A percentile compares a stretch with the other conserved stretches of the same genome.
phyloP scores from a whole-genome alignment of 2,888 invertebrate species.

The Lepidochitona cinerea region DNA sequence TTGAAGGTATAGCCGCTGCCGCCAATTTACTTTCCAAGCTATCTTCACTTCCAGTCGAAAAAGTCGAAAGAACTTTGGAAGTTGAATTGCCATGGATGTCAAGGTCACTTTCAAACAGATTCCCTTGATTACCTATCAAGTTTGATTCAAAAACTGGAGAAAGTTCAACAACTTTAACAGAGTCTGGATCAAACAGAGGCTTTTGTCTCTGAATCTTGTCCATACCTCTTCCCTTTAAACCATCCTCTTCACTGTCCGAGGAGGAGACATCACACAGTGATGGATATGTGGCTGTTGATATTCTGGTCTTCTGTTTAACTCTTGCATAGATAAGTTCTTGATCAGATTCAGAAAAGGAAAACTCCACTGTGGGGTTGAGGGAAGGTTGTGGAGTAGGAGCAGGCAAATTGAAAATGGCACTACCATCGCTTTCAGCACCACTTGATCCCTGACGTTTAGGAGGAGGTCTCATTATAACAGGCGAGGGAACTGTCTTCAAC shows the following conservation, averaged over 20 bases:
- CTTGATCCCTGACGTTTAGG: conserved; percentile 39
- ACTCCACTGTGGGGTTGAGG: conserved; percentile 18
- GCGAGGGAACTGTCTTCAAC: conserved; percentile 8
- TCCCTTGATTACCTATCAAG: neutral
- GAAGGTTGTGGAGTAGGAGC: neutral
- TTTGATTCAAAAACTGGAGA: neutral
- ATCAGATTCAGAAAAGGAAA: conserved; percentile 58
- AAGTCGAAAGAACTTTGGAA: neutral
- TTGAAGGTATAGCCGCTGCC: too few species aligned
- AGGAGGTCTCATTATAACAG: conserved; percentile 21
- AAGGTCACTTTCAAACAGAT: neutral
- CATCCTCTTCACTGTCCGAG: conserved; percentile 42
- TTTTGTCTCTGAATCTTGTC: neutral
- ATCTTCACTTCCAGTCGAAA: neutral
- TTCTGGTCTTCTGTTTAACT: conserved; percentile 55
- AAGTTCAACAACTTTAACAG: neutral
- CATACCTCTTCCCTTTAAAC: conserved; percentile 9
- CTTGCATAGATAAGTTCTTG: conserved; percentile 59
- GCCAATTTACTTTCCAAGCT: too few species aligned
- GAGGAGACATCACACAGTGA: conserved; percentile 51
- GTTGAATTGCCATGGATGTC: neutral
- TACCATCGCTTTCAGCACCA: conserved; percentile 14
- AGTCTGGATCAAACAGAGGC: neutral
- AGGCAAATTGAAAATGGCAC: conserved; percentile 9
- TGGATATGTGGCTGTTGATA: conserved; percentile 53